Base-by-base conservation (phyloP, 1,140 invertebrate genomes). In the Bilobella aurantiaca region DNA sequence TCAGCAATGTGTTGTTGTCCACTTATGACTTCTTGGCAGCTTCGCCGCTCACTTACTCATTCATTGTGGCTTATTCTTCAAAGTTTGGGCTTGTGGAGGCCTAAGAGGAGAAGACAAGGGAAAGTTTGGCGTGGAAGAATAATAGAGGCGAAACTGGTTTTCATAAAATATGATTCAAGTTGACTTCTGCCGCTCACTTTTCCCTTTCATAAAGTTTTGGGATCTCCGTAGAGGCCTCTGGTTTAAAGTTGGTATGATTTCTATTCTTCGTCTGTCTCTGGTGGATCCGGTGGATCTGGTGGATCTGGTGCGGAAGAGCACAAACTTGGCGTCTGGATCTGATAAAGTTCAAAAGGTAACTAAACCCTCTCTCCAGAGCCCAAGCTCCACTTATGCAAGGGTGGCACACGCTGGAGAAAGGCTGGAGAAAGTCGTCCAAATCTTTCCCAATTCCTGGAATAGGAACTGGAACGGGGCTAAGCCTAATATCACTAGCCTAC, bases 121-220 rank as follows among this genome's bases (percentile, higher is more conserved):
- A 53, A 53, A 53, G 49, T 53, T 53, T 53, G 8, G 12, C 5
- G 5, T 12, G 23, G 49, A 53, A 53, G 14, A 53, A 53, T 53
- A 53, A 53, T n/a, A n/a, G n/a, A n/a, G n/a, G n/a, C 5, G 49
- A 53, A 12, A 16, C 23, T 53, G 49, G 49, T 53, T 53, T 53
- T 53, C 49, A 53, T 53, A 53, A 53, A 53, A 53, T 53, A 53
- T 53, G 49, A 53, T 53, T 53, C 49, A 53, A 53, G 12, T 53
- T 53, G 49, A 53, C 49, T 53, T 23, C 49, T 53, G 49, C 34
- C 18, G 8, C 18, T 42, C 49, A 23, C 49, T 23, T 53, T 23
- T 23, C 23, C 49, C 25, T 53, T 53, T 53, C 49, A 53, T 53
- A 53, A 53, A 53, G 12, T 53, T 53, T 53, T 53, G n/a, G n/a